A percentile compares a stretch with the other conserved stretches of the same genome.
Conservation (phyloP, 2,113 vertebrate genomes). For the Serilophus lunatus region DNA sequence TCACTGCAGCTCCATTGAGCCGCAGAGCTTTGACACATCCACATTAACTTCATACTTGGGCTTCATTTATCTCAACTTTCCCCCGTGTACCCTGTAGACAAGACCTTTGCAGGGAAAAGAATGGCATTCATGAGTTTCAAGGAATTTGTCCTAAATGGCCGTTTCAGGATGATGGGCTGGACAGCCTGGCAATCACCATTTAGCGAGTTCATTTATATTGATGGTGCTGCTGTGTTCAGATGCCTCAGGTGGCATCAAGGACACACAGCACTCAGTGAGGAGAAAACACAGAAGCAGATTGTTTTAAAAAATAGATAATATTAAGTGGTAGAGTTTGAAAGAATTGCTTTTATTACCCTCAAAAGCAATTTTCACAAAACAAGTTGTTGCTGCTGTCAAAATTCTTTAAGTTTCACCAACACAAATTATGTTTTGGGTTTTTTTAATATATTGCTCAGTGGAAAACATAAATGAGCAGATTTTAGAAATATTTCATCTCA, state of each 20-base stretch:
- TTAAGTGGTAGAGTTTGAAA: neutral
- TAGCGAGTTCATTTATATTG: neutral
- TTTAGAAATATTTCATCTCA: constrained; percentile 33
- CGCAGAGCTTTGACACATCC: neutral
- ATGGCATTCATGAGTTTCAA: neutral
- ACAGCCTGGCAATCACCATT: neutral
- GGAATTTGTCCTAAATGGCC: neutral
- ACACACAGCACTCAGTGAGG: fast-evolving
- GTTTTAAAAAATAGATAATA: neutral
- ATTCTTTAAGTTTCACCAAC: constrained; percentile 1
- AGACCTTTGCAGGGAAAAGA: neutral
- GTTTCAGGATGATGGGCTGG: neutral
- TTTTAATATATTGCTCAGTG: neutral
- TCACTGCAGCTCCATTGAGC: neutral
- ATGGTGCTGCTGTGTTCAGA: neutral
- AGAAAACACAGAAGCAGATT: neutral
- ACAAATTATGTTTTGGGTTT: neutral
- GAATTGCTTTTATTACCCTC: neutral
- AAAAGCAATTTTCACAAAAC: neutral
- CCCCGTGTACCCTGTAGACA: neutral
- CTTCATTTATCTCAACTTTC: neutral
- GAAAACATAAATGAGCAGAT: neutral
- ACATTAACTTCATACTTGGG: fast-evolving
- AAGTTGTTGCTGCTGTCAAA: constrained; percentile 18
- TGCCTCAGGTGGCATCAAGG: neutral